A percentile compares a stretch with the other conserved stretches of the same genome.
Evolutionary conservation across 2,888 invertebrate species (phyloP).

Genomic region (Apomyelois bistriatella): DNA sequence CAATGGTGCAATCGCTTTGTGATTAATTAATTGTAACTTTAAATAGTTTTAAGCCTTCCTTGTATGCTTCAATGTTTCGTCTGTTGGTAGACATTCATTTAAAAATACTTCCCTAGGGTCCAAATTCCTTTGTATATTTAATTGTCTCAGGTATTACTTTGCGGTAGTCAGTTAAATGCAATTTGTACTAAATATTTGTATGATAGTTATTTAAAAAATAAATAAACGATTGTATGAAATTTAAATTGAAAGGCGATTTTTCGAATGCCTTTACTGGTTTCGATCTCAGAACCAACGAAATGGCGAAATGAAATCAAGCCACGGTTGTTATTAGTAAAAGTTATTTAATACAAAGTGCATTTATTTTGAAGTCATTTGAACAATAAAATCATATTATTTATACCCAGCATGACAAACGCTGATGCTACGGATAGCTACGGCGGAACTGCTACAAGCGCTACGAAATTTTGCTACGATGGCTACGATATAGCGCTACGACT

Average conservation of each 20-base stretch:
- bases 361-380: background rate
- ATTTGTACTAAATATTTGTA: too few relatives aligned
- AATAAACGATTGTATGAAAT: too few relatives aligned
- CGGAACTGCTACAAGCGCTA: background rate
- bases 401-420: too few relatives aligned
- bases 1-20: conserved; percentile 52
- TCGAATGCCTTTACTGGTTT: too few relatives aligned
- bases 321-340: too few relatives aligned
- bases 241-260: too few relatives aligned
- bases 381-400: background rate
- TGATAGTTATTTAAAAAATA: too few relatives aligned
- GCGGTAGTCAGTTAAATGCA: too few relatives aligned
- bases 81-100: conserved; percentile 23
- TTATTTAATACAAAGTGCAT: background rate
- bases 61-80: conserved; percentile 20
- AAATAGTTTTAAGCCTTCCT: conserved; percentile 35
- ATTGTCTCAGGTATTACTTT: too few relatives aligned
- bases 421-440: too few relatives aligned
- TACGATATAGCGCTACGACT: background rate
- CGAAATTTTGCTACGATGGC: background rate
- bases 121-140: conserved; percentile 15
- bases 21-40: conserved; percentile 41
- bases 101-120: conserved; percentile 25
- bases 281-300: too few relatives aligned
- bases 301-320: too few relatives aligned